Evolutionary conservation across 2,797 vertebrate species (phyloP).

Genomic region (Glyptemys insculpta): DNA sequence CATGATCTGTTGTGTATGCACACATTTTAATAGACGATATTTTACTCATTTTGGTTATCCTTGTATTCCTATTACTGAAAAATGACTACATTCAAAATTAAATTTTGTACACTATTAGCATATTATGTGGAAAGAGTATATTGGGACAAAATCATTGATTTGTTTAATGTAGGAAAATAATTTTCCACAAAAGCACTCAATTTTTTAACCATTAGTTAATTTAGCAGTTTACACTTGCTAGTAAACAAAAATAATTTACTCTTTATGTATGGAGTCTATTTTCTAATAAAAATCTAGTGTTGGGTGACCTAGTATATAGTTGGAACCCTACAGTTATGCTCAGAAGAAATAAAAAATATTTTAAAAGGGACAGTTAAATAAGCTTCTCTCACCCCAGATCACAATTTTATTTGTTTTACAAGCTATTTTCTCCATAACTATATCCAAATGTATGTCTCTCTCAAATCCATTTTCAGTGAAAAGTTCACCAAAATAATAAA

Average conservation of each 20-base stretch:
- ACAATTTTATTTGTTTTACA: slow-evolving; percentile 7
- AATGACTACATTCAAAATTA: background rate
- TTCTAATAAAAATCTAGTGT: background rate
- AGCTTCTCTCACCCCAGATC: background rate
- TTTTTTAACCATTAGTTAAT: background rate
- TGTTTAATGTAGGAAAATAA: background rate
- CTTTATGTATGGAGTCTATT: rapidly evolving
- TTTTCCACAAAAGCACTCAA: background rate
- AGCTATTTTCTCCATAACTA: background rate
- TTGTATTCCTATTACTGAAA: background rate
- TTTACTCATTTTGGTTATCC: background rate
- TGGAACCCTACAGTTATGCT: background rate
- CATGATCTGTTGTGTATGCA: background rate
- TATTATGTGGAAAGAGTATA: background rate
- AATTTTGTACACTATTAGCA: background rate
- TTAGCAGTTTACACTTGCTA: background rate
- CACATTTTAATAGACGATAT: background rate
- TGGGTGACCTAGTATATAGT: background rate
- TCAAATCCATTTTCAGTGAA: background rate
- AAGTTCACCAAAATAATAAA: slow-evolving; percentile 24
- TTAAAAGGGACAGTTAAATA: slow-evolving; percentile 1
- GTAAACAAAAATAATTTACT: background rate
- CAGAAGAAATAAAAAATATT: background rate
- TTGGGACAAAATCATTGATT: background rate
- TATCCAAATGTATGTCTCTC: background rate